phyloP scores from a whole-genome alignment of 2,888 invertebrate species.

The Euphydryas editha region DNA sequence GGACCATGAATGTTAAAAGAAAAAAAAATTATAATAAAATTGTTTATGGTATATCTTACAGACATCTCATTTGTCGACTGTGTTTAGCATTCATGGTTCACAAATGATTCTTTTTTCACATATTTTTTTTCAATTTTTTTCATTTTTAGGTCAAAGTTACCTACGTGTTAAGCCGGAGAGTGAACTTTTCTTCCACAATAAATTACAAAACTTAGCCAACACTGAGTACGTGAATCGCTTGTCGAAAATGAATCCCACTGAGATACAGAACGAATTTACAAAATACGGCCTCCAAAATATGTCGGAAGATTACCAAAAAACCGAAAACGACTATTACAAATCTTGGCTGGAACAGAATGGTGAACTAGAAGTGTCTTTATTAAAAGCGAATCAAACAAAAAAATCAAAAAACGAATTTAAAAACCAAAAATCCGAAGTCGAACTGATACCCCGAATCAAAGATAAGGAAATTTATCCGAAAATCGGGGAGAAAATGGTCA shows the following conservation, averaged over 20 bases:
- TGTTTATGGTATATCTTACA: constrained; percentile 72
- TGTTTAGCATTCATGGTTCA: constrained; percentile 78
- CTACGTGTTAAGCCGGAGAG: constrained; percentile 76
- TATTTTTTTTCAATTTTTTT: constrained; percentile 29
- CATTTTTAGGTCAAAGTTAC: constrained; percentile 59
- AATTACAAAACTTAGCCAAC: constrained; percentile 68
- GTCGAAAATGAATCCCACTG: constrained; percentile 71
- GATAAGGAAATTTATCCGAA: constrained; percentile 51
- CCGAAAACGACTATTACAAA: constrained; percentile 77
- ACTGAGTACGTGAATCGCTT: constrained; percentile 68
- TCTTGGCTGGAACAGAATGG: constrained; percentile 80
- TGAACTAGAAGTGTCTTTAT: constrained; percentile 74
- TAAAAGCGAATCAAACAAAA: constrained; percentile 67
- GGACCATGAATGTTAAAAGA: constrained; percentile 76
- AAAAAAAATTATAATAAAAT: constrained; percentile 42
- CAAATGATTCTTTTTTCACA: constrained; percentile 37
- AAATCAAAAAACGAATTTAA: constrained; percentile 58
- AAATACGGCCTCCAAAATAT: constrained; percentile 73
- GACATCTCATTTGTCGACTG: constrained; percentile 69
- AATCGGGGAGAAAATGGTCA: constrained; percentile 62
- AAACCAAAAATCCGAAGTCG: constrained; percentile 71
- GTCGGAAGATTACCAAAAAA: constrained; percentile 60
- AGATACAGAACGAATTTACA: constrained; percentile 71
- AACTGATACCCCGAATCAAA: constrained; percentile 65
- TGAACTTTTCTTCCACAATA: constrained; percentile 73